Base-by-base conservation (phyloP, 2,888 invertebrate species). In the Hypselothyrea guttata region DNA sequence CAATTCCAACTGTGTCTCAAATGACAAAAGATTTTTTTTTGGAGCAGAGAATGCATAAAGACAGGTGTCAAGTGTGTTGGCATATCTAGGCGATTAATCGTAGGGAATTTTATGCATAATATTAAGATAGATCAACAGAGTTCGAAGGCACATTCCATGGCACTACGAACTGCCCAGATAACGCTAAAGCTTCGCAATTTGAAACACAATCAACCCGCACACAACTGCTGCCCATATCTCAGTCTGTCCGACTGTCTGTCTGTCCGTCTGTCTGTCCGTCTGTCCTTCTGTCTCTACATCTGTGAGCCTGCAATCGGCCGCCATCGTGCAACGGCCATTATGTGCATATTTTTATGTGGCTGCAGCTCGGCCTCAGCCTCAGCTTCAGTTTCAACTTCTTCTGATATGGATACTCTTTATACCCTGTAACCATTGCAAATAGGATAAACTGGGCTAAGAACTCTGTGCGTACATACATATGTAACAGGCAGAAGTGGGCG, bases 321-420 rank as follows among this genome's bases (percentile, higher is more conserved):
- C 41, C 40, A 47, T 51, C 27, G 40, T 28, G 11, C 42, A 34
- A 58, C 63, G 69, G 81, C 74, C 84, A 84, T 84, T 65, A 76
- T 71, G 51, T 83, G 71, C 76, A 74, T 70, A 68, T 68, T 68
- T 81, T 81, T 75, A 84, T 66, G 64, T 61, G 42, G 67, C 46
- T 51, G 49, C 7, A 27, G 22, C 15, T 30, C 5, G 13, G 38
- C 18, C n/a, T 7, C 15, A 16, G 16, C 18, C 11, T 47, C 53
- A 11, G n/a, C 12, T 46, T 15, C 53, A 46, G 15, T 46, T 35
- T 11, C 45, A 37, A 18, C 45, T 37, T 27, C 18, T n/a, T 9
- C 18, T 22, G 22, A 22, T 22, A 22, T 5, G 2, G 22, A 22
- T 22, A 4, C 22, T n/a, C n/a, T n/a, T n/a, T n/a, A n/a, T n/a